Evolutionary conservation across 2,888 invertebrate species (phyloP), one percentile per base, ranked within the genome.

Genomic region (Hirtodrosophila confusa): DNA sequence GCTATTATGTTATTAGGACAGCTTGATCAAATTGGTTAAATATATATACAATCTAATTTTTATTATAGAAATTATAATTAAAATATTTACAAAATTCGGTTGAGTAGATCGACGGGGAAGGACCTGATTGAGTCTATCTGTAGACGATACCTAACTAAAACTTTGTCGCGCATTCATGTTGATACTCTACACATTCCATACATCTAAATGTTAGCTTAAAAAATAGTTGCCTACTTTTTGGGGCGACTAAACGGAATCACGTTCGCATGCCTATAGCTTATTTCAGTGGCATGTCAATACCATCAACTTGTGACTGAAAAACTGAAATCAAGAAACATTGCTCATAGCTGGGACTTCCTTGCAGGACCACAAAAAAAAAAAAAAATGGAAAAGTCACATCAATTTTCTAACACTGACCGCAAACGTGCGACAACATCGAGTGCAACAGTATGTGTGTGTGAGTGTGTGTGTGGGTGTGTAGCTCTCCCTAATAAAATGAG

Each of bases 401-500:
- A 77, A 85, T 85, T 82, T 75, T 75, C 71, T 53, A 69, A 49
- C 55, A 58, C 67, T 82, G 72, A 82, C 85, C 82, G 65, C 82
- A 82, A 82, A 82, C 82, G 85, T 82, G 85, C 69, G 68, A 75
- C 79, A 67, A 67, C 48, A 63, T 44, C 53, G 54, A 76, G 53
- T 67, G 68, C 68, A 74, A 53, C 69, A 44, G 64, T 49, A 3
- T 10, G 55, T 40, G 50, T 43, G 61, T 12, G 29, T 31, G 40
- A 45, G 53, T 31, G 10, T 24, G 39, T 23, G 51, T n/a, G 61
- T 57, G 70, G 60, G 44, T 47, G 55, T 68, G 53, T 11, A 8
- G 37, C 3, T 31, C 12, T 71, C 54, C 74, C 78, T 79, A 83
- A 86, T 87, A 87, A 86, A 86, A 87, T 87, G 87, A 85, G 78